Percentiles rank a stretch among this genome's conserved stretches.
These are phyloP conservation scores for Peromyscus aztecus DNA, from an alignment of 2,797 vertebrate genomes.

Conservation along the genomic window DNA sequence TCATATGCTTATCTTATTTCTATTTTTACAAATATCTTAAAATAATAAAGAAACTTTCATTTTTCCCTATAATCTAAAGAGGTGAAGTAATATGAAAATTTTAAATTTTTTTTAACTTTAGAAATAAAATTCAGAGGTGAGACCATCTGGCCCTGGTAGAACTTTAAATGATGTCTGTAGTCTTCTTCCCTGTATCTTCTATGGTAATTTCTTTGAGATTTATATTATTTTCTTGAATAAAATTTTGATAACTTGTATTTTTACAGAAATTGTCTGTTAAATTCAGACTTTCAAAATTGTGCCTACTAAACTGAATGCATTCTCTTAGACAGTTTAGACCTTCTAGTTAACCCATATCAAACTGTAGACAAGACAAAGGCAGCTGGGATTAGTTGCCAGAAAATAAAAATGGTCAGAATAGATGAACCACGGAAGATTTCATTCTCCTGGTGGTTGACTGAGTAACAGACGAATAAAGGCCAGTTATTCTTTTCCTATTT, in stretches of 20 bases:
- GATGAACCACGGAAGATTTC: neutral
- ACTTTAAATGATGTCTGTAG: neutral
- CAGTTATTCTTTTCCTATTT: neutral
- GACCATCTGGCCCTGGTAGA: neutral
- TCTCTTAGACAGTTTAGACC: neutral
- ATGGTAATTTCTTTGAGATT: neutral
- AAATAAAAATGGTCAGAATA: neutral
- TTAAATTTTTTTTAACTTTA: neutral
- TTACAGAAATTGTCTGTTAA: constrained; percentile 1
- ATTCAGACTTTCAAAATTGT: constrained; percentile 19
- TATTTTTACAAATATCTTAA: neutral
- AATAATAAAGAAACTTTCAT: constrained; percentile 30
- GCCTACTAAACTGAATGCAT: neutral
- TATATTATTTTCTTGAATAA: neutral
- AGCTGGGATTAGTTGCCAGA: neutral
- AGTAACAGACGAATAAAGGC: neutral
- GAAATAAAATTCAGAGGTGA: neutral
- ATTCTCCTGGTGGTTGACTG: neutral
- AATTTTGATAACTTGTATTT: constrained; percentile 44
- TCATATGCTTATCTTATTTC: neutral
- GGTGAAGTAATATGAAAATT: neutral
- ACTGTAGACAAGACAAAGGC: constrained; percentile 18
- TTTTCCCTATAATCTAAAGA: neutral
- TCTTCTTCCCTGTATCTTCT: neutral
- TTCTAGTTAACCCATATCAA: neutral